Evolutionary conservation across 2,797 vertebrate genomes (phyloP).

Genomic region (Gila robusta): DNA sequence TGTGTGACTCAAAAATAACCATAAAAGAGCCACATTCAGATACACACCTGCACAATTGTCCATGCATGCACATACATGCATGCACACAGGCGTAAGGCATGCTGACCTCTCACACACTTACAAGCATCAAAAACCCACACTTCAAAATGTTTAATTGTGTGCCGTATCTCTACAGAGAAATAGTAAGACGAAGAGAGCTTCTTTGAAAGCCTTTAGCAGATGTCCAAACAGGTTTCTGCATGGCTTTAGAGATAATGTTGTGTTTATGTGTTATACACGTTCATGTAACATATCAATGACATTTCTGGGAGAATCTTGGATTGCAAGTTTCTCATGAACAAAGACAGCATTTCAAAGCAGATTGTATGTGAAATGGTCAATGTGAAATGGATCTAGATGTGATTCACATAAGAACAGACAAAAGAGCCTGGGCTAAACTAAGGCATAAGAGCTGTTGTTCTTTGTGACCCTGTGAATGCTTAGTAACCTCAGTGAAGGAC

Average conservation of each 20-base stretch:
- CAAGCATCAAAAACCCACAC: background rate
- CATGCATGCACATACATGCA: background rate
- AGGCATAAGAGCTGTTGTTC: background rate
- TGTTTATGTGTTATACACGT: background rate
- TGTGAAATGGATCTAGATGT: background rate
- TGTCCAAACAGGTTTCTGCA: background rate
- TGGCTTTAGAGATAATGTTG: background rate
- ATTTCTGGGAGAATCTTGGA: background rate
- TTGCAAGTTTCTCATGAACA: background rate
- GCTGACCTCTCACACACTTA: background rate
- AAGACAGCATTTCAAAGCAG: background rate
- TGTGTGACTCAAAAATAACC: background rate
- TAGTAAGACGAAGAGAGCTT: background rate
- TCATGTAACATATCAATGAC: background rate
- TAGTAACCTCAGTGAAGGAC: background rate
- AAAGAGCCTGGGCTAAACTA: background rate
- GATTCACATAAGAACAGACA: slow-evolving; percentile 12
- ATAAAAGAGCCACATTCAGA: background rate
- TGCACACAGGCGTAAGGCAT: background rate
- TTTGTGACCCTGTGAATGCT: background rate
- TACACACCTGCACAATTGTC: background rate
- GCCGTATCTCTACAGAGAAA: background rate
- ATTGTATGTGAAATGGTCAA: slow-evolving; percentile 2
- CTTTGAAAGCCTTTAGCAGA: background rate
- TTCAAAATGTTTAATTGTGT: background rate